Evolutionary conservation across 2,113 vertebrate species (phyloP), one percentile per base, ranked within the genome.

Genomic region (Tragelaphus buxtoni): DNA sequence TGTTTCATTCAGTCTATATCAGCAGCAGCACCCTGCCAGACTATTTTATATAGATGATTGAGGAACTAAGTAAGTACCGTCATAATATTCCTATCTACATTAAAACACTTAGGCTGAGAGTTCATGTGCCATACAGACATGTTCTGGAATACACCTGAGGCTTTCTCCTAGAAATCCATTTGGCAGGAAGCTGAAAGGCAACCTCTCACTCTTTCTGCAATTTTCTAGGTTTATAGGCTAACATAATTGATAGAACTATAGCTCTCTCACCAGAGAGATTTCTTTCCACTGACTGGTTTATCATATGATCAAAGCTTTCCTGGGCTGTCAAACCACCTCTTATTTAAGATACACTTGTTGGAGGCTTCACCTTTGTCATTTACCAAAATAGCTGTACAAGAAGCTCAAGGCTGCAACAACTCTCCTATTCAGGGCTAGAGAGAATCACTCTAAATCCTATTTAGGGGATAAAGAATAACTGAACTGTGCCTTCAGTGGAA

Each of bases 231-330:
- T 95, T 94, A 90, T 51, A 94, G 45, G 77, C 65, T 80, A 84
- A 74, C 55, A 56, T 95, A 96, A 96, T 11, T 92, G 91, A 96
- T 96, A 90, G 87, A 95, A 82, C 82, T 60, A 14, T 22, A 95
- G 76, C 49, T 97, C 61, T 88, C 51, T 94, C 56, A 92, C 79
- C 58, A 91, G 72, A 81, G 89, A 95, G 89, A 88, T 96, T 92
- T 92, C 83, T 80, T 96, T 83, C 88, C 82, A 96, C 83, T 97
- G 88, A 92, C 81, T 97, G 8, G 0, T 92, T 97, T 95, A 92
- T 97, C 94, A 90, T 69, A 96, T 51, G 84, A 97, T 97, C 93
- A 95, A 95, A 97, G 95, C 30, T n/a, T 95, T 93, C 42, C 47
- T 53, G 81, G 76, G 60, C 92, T 97, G 96, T 93, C 93, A 98